phyloP scores from a whole-genome alignment of 2,888 invertebrate species.

The Ectropis crepuscularia region DNA sequence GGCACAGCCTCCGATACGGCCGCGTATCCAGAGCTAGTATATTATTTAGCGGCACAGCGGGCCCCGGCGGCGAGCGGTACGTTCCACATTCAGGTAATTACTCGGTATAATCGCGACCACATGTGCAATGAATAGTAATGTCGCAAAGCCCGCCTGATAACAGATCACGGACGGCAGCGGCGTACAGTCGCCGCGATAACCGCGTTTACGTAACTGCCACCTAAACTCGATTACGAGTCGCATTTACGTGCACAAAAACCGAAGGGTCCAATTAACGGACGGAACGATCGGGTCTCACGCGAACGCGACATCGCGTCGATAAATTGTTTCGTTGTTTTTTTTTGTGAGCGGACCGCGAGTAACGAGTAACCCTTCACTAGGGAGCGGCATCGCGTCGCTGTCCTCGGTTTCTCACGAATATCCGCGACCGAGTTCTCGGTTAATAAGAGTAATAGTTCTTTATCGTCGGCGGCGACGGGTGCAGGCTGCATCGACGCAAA shows the following conservation, averaged over 20 bases:
- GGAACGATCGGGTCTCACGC: conserved; percentile 53
- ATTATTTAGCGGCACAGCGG: conserved; percentile 30
- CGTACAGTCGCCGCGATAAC: conserved; percentile 43
- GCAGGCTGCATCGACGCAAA: conserved; percentile 50
- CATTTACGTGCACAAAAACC: conserved; percentile 34
- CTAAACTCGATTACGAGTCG: conserved; percentile 36
- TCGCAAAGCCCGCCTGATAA: conserved; percentile 69
- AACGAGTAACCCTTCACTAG: conserved; percentile 55
- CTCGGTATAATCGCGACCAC: conserved; percentile 48
- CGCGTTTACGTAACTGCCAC: conserved; percentile 46
- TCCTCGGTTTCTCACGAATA: conserved; percentile 62
- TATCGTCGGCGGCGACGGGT: conserved; percentile 43
- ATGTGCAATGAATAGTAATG: conserved; percentile 55
- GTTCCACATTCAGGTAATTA: conserved; percentile 48
- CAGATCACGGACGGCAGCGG: conserved; percentile 55
- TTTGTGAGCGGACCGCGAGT: conserved; percentile 49
- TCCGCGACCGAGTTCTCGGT: conserved; percentile 48
- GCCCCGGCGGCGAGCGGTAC: conserved; percentile 25
- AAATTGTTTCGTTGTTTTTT: conserved; percentile 44
- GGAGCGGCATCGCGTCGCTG: conserved; percentile 22
- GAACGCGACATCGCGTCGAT: conserved; percentile 42
- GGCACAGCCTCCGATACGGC: conserved; percentile 11
- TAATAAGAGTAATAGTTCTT: conserved; percentile 45
- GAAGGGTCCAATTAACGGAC: conserved; percentile 52
- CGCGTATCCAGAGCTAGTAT: conserved; percentile 11